Conservation (phyloP, 2,797 vertebrate species). For the Sebastes kiyomatsui region DNA sequence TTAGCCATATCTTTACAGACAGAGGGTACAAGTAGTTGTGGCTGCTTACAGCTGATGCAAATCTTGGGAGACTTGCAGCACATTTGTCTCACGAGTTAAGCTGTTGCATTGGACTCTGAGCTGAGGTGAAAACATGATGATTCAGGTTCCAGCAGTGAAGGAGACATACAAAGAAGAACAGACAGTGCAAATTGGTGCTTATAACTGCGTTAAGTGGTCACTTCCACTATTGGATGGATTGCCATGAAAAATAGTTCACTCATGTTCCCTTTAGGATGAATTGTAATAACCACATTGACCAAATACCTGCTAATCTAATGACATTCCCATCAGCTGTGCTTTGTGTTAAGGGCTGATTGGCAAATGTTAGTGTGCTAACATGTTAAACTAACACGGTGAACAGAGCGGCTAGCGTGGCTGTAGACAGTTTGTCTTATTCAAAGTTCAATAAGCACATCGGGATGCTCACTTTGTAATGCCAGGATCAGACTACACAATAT, state of each 20-base stretch:
- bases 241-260: background rate
- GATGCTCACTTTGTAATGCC: background rate
- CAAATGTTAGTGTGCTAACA: background rate
- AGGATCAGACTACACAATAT: no score
- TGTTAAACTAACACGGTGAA: background rate
- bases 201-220: background rate
- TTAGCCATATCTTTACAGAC: slow-evolving; percentile 21
- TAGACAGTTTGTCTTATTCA: background rate
- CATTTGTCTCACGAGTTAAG: slow-evolving; percentile 5
- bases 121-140: background rate
- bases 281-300: background rate
- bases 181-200: background rate
- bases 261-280: background rate
- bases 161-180: background rate
- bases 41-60: slow-evolving; percentile 3
- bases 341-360: background rate
- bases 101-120: slow-evolving; percentile 28
- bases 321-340: background rate
- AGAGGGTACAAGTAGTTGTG: background rate
- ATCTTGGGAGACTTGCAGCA: slow-evolving; percentile 17
- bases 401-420: background rate
- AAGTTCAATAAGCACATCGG: background rate
- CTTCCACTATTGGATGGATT: background rate
- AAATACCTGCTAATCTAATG: background rate
- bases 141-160: background rate